Percentiles rank a stretch among this genome's conserved stretches.
phyloP scores from a whole-genome alignment of 2,888 invertebrate species.

The Axea sp. region DNA sequence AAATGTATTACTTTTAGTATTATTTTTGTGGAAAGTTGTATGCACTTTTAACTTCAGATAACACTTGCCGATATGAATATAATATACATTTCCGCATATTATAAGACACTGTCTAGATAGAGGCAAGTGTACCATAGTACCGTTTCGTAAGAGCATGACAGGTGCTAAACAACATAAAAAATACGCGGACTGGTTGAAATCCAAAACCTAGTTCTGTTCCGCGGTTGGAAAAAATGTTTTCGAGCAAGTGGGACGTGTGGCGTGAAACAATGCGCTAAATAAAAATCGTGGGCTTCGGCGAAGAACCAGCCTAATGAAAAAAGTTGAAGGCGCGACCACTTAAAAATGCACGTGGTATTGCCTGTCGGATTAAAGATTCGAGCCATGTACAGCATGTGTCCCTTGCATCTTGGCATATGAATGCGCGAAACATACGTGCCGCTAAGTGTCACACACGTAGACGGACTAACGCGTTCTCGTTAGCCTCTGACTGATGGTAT shows the following conservation, averaged over 20 bases:
- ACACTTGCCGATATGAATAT: too few relatives aligned
- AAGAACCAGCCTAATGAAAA: conserved; percentile 12
- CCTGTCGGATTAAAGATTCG: conserved; percentile 75
- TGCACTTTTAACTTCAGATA: too few relatives aligned
- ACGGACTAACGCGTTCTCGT: conserved; percentile 24
- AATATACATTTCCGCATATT: too few relatives aligned
- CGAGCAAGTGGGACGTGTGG: conserved; percentile 46
- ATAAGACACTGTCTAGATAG: too few relatives aligned
- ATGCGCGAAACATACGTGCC: conserved; percentile 68
- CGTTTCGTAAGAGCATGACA: conserved; percentile 66
- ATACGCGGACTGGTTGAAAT: conserved; percentile 69
- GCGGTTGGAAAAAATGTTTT: conserved; percentile 13
- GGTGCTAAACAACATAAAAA: conserved; percentile 66
- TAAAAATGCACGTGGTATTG: conserved; percentile 70
- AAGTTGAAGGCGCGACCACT: conserved; percentile 67
- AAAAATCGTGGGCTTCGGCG: conserved; percentile 15
- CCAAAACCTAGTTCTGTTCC: conserved; percentile 61
- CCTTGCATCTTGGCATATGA: conserved; percentile 63
- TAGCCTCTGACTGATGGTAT: conserved; percentile 14
- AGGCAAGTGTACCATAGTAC: conserved; percentile 62
- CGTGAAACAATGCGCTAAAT: conserved; percentile 41
- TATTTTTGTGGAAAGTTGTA: too few relatives aligned
- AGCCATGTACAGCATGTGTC: conserved; percentile 68
- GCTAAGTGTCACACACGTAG: conserved; percentile 55
- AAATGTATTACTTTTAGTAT: too few relatives aligned